Evolutionary conservation across 2,888 invertebrate species (phyloP), one percentile per base, ranked within the genome.

Genomic region (Cosmia trapezina): DNA sequence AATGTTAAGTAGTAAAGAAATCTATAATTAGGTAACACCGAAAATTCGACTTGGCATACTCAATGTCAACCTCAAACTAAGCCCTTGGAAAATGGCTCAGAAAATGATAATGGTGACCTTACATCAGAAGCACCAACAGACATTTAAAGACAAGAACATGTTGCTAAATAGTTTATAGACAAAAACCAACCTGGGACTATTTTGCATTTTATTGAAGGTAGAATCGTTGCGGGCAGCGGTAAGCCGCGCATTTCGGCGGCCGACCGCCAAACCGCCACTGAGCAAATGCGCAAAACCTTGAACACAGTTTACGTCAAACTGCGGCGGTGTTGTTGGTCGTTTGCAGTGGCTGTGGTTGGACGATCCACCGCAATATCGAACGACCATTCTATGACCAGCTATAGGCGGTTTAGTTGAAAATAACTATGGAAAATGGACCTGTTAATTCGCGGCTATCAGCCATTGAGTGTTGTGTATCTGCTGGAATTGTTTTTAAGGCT

Each of bases 201-300:
- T 57, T 41, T 41, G 12, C 41, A 5, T 43, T 73, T 73, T 73
- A 76, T 73, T 67, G 41, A 56, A 70, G 64, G 62, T 71, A 54
- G 60, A 74, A 75, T 68, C 37, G 65, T 72, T 66, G 43, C 45
- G 73, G 56, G 47, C 54, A 65, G 62, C 51, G 79, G 73, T 68
- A 54, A 64, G 19, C 81, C 79, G 56, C 72, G 60, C 68, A 73
- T 80, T 83, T 75, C 69, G 63, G 70, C 73, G 77, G 72, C 64
- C 37, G 63, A 49, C 81, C 81, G 60, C 70, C 73, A 75, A 78
- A 83, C 81, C 81, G 54, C 69, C 45, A 28, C 57, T 67, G 62
- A 66, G 72, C 73, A 81, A 81, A 78, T 78, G 66, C 73, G 66
- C 76, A 68, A 81, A 81, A 76, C 83, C 81, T 81, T 83, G 81